A percentile compares a stretch with the other conserved stretches of the same genome.
Conservation (phyloP, 2,113 vertebrate species). For the Nothocercus nigrocapillus region DNA sequence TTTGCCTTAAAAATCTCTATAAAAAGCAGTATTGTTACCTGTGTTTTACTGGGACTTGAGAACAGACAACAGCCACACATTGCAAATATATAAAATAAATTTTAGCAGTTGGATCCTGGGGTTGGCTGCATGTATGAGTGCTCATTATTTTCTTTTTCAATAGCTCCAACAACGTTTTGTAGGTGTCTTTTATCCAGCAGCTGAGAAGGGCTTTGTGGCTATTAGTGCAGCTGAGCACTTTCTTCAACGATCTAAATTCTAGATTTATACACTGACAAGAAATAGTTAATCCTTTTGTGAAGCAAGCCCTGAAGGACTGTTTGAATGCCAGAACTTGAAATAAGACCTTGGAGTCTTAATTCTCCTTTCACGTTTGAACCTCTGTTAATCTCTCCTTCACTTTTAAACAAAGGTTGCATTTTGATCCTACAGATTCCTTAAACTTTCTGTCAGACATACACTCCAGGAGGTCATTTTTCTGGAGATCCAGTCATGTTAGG, state of each 20-base stretch:
- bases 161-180: not conserved
- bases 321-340: constrained; percentile 11
- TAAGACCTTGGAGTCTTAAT: not conserved
- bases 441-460: not conserved
- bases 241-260: not conserved
- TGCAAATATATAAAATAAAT: not conserved
- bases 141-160: not conserved
- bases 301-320: not conserved
- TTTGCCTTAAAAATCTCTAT: not conserved
- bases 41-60: not conserved
- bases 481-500: not conserved
- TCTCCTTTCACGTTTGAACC: constrained; percentile 14
- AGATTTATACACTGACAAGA: not conserved
- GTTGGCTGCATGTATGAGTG: not conserved
- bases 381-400: not conserved
- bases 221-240: not conserved
- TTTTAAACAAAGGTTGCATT: constrained; percentile 30
- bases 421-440: constrained; percentile 1
- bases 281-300: constrained; percentile 11
- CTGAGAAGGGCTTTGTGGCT: not conserved
- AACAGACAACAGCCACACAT: not conserved
- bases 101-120: not conserved
- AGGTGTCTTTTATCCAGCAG: not conserved
- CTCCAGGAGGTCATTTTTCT: not conserved
- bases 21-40: not conserved